Evolutionary conservation across 2,888 invertebrate species (phyloP).

Genomic region (Hedychridium roseum): DNA sequence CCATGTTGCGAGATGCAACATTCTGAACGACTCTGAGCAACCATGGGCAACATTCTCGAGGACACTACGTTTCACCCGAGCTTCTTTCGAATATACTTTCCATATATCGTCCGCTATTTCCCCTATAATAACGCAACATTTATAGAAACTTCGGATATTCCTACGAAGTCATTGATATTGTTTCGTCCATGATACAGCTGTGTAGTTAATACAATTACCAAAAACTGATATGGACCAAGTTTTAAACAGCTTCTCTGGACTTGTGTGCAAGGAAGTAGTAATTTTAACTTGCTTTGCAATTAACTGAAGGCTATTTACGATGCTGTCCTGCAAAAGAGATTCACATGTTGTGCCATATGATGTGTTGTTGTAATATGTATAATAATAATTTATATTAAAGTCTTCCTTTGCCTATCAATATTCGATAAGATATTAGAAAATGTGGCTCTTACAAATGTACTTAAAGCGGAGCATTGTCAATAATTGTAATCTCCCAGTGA

Average conservation of each 20-base stretch:
- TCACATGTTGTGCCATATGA: neutral
- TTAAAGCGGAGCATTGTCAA: too few relatives aligned
- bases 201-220: slow-evolving; percentile 37
- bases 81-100: slow-evolving; percentile 56
- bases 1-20: slow-evolving; percentile 63
- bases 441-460: too few relatives aligned
- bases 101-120: slow-evolving; percentile 39
- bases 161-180: slow-evolving; percentile 3
- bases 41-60: slow-evolving; percentile 61
- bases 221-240: slow-evolving; percentile 53
- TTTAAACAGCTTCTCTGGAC: slow-evolving; percentile 43
- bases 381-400: slow-evolving; percentile 1
- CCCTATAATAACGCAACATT: slow-evolving; percentile 27
- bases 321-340: slow-evolving; percentile 38
- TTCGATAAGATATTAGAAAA: too few relatives aligned
- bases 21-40: slow-evolving; percentile 51
- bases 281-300: slow-evolving; percentile 42
- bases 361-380: neutral
- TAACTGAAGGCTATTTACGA: slow-evolving; percentile 42
- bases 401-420: neutral
- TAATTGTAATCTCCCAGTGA: too few relatives aligned
- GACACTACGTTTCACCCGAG: slow-evolving; percentile 54
- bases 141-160: neutral
- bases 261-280: slow-evolving; percentile 38
- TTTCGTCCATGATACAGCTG: too few relatives aligned